These are phyloP conservation scores for Hyaena hyaena DNA, from an alignment of 2,113 vertebrate species.

Conservation along the genomic window DNA sequence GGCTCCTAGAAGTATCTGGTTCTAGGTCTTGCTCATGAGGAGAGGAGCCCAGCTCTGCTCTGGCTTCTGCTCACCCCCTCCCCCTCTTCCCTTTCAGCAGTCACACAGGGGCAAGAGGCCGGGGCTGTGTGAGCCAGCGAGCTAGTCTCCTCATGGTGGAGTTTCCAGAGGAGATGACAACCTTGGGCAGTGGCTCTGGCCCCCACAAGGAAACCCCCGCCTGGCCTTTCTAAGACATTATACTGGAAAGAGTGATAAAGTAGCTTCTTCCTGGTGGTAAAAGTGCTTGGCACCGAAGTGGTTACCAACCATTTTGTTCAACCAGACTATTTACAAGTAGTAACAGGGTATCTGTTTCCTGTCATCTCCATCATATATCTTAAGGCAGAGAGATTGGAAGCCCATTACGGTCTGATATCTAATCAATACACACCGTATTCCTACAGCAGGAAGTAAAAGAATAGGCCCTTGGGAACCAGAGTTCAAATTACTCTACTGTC, in stretches of 20 bases:
- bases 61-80: neutral
- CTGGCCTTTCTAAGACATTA: conserved; percentile 26
- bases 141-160: neutral
- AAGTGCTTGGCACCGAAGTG: conserved; percentile 86
- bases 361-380: conserved; percentile 96
- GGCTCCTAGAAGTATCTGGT: neutral
- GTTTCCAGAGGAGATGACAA: neutral
- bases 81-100: neutral
- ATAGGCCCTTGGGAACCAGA: conserved; percentile 94
- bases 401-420: conserved; percentile 97
- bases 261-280: conserved; percentile 44
- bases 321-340: conserved; percentile 94
- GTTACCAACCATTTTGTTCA: conserved; percentile 92
- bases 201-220: neutral
- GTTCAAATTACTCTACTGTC: conserved; percentile 96
- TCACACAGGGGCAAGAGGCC: conserved; percentile 50
- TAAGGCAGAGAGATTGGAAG: conserved; percentile 92
- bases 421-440: conserved; percentile 98
- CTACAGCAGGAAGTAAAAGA: conserved; percentile 96
- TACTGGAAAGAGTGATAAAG: conserved; percentile 64
- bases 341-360: conserved; percentile 94
- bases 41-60: neutral
- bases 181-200: conserved; percentile 60
- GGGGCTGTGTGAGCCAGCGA: conserved; percentile 66
- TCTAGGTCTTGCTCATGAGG: neutral